A percentile compares a stretch with the other conserved stretches of the same genome.
These are phyloP conservation scores for Teinopalpus imperialis DNA, from an alignment of 2,888 invertebrate species.

Conservation along the genomic window DNA sequence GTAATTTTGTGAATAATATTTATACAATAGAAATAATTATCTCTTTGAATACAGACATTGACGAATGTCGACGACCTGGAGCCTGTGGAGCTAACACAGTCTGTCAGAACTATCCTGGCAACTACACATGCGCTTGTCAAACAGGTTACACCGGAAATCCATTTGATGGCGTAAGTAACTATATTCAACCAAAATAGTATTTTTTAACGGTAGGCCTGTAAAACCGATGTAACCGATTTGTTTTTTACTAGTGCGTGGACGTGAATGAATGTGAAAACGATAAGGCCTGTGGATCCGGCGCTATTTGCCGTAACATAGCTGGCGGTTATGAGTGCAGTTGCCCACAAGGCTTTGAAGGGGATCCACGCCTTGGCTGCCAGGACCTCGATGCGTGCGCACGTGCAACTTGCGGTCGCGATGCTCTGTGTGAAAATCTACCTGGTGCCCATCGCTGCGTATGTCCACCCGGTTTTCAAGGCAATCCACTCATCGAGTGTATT, in stretches of 20 bases:
- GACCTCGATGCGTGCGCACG: slow-evolving; percentile 90
- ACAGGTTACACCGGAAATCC: slow-evolving; percentile 93
- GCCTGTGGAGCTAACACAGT: slow-evolving; percentile 91
- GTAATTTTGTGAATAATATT: too few species aligned
- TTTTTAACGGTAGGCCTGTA: neutral
- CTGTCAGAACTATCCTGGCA: slow-evolving; percentile 92
- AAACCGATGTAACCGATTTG: slow-evolving; percentile 9
- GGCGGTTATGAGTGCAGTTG: slow-evolving; percentile 93
- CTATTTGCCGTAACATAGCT: slow-evolving; percentile 89
- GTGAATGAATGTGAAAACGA: slow-evolving; percentile 90
- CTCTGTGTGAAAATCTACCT: slow-evolving; percentile 89
- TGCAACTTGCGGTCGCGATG: slow-evolving; percentile 89
- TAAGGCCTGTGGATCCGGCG: slow-evolving; percentile 88
- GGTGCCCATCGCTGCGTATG: slow-evolving; percentile 92
- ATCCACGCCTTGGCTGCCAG: slow-evolving; percentile 87
- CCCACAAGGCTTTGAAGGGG: slow-evolving; percentile 90
- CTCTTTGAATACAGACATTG: slow-evolving; percentile 84
- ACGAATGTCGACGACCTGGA: slow-evolving; percentile 92
- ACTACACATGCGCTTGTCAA: slow-evolving; percentile 92
- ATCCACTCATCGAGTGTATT: slow-evolving; percentile 88
- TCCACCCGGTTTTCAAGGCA: slow-evolving; percentile 91
- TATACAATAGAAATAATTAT: slow-evolving; percentile 1
- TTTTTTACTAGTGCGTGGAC: slow-evolving; percentile 85
- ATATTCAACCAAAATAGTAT: slow-evolving; percentile 4
- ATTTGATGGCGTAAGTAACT: slow-evolving; percentile 68